Conservation (phyloP, 2,113 vertebrate species). For the Gymnogyps californianus region DNA sequence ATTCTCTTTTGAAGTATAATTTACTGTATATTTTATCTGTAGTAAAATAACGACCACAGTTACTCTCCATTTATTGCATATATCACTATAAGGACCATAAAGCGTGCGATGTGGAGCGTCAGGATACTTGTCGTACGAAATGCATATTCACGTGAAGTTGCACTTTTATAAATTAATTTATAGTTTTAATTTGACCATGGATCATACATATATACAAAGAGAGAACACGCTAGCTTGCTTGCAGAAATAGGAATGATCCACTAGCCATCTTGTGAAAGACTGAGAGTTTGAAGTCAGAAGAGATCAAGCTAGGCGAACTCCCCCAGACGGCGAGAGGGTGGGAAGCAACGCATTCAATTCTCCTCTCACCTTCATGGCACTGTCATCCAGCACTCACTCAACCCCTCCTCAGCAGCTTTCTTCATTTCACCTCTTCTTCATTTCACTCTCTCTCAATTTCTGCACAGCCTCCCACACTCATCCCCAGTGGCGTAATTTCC, state of each 20-base stretch:
- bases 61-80: background rate
- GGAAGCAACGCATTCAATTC: background rate
- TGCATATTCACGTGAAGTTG: background rate
- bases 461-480: background rate
- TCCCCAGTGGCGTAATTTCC: background rate
- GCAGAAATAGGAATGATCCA: background rate
- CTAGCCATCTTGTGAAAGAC: background rate
- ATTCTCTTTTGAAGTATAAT: background rate
- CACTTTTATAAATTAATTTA: background rate
- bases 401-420: background rate
- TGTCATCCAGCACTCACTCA: background rate
- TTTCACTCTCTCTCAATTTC: background rate
- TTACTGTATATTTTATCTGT: background rate
- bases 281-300: background rate
- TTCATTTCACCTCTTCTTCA: background rate
- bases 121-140: background rate
- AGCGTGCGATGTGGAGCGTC: fast-evolving
- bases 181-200: background rate
- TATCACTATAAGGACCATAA: background rate
- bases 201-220: background rate
- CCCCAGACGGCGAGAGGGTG: background rate
- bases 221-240: background rate
- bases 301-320: background rate
- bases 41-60: background rate
- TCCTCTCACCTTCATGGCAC: background rate